Conservation (phyloP, 2,113 vertebrate genomes). For the Strix aluco region DNA sequence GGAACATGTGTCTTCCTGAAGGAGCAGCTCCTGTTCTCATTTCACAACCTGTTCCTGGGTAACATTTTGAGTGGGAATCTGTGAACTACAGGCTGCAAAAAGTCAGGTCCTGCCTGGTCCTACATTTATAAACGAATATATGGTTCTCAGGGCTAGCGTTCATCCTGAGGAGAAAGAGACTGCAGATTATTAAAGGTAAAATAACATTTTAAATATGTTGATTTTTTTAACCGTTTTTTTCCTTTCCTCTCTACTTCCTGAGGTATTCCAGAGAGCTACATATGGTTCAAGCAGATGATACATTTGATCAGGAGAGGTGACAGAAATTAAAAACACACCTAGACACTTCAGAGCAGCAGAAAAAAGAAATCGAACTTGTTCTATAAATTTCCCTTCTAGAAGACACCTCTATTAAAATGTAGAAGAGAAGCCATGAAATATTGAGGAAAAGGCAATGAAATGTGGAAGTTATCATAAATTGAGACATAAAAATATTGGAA, state of each 20-base stretch:
- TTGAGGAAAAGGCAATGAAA: conserved; percentile 35
- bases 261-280: not conserved
- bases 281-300: not conserved
- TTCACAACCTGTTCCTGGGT: not conserved
- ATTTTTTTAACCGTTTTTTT: not conserved
- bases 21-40: not conserved
- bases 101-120: not conserved
- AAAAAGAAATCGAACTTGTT: conserved; percentile 18
- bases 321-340: conserved; percentile 23
- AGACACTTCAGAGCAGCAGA: not conserved
- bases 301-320: conserved; percentile 11
- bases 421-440: conserved; percentile 31
- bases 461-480: not conserved
- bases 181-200: not conserved
- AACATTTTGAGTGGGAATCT: not conserved
- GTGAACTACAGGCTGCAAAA: not conserved
- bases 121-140: not conserved
- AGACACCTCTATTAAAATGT: conserved; percentile 36
- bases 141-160: not conserved
- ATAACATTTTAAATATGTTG: not conserved
- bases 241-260: not conserved
- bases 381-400: conserved; percentile 52
- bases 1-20: not conserved
- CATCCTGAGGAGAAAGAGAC: not conserved
- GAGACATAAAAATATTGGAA: conserved; percentile 20